phyloP scores from a whole-genome alignment of 53 echinoderm and acorn worm species.

The Mesocentrotus franciscanus region DNA sequence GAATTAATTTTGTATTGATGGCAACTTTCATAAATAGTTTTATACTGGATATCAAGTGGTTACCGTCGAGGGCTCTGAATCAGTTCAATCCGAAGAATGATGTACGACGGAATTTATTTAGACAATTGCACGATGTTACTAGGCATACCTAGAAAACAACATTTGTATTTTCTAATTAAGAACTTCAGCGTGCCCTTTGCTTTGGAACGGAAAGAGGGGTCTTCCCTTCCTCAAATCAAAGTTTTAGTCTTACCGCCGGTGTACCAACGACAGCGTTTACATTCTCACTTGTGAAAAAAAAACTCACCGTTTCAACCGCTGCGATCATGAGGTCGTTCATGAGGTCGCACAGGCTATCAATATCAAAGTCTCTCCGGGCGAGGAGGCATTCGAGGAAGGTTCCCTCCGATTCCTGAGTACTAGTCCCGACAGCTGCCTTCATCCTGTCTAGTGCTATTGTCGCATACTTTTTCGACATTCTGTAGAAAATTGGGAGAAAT shows the following conservation, averaged over 20 bases:
- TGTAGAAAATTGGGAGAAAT: neutral
- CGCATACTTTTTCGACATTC: conserved; percentile 64
- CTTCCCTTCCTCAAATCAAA: neutral
- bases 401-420: conserved; percentile 37
- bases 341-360: conserved; percentile 76
- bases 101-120: too few relatives aligned
- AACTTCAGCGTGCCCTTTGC: too few relatives aligned
- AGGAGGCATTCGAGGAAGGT: conserved; percentile 83
- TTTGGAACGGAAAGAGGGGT: neutral
- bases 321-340: conserved; percentile 88
- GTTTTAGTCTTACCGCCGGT: neutral
- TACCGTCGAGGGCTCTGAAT: too few relatives aligned
- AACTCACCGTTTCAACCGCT: conserved; percentile 87
- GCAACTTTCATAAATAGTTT: neutral
- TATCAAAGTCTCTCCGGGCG: conserved; percentile 67
- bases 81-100: too few relatives aligned
- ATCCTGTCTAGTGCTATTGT: conserved; percentile 63
- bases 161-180: too few relatives aligned
- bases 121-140: too few relatives aligned
- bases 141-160: too few relatives aligned
- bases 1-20: neutral
- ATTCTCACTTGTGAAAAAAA: neutral
- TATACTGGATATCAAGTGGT: neutral
- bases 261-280: neutral
- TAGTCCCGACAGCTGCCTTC: conserved; percentile 53